Base-by-base conservation (phyloP, 2,113 vertebrate genomes). In the Platycercus adscitus region DNA sequence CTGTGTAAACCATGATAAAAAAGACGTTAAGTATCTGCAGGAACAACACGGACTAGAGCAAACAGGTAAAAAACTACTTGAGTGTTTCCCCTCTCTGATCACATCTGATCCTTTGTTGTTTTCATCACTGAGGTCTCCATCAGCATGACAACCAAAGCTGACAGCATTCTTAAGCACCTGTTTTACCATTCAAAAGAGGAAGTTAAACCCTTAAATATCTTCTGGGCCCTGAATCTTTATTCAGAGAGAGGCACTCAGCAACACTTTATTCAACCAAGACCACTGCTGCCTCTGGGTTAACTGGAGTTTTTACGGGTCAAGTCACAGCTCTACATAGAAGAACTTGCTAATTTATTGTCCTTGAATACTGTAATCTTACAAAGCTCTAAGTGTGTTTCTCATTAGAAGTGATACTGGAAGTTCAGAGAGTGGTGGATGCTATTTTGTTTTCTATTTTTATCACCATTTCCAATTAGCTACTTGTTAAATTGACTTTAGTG, bases 381-480 rank as follows among this genome's bases (percentile, higher is more conserved):
- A 68, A 56, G 28, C 15, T 71, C 11, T 29, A 26, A 82, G 64
- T 41, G 26, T 78, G 47, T 14, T 88, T 93, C 89, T 81, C 65
- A 70, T 68, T 93, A 93, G 81, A 70, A 50, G 58, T 41, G 89
- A 65, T 44, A 91, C 79, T 86, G 84, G 37, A 92, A 52, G 83
- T 90, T 80, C 17, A 58, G 20, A 18, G 44, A 17, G 9, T 28
- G 31, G 24, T 79, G 52, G 23, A 66, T 46, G 31, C 3, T 70
- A 19, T 17, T 81, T 86, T 83, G 50, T 58, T 95, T 83, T 43
- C 26, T 44, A 24, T 75, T 84, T 90, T 80, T 52, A 19, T 3
- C 55, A 25, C 13, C 13, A 23, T 44, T 79, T 85, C 66, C 53
- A 82, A 16, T 15, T 41, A 87, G 16, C 10, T 84, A 72, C 43